A percentile compares a stretch with the other conserved stretches of the same genome.
phyloP scores from a whole-genome alignment of 2,797 vertebrate species.

The Poliocrania exsul region DNA sequence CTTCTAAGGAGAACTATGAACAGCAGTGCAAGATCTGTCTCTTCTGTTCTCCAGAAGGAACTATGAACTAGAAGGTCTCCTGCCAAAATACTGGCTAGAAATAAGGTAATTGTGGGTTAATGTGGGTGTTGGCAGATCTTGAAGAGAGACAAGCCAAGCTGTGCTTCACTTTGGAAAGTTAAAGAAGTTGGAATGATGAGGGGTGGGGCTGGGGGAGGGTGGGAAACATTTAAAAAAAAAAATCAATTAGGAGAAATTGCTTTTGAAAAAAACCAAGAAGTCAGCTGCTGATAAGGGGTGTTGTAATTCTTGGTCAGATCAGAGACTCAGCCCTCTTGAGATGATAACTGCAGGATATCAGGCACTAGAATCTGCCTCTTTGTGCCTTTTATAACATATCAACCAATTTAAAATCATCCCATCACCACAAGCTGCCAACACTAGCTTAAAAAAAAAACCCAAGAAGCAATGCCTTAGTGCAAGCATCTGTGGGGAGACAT shows the following conservation, averaged over 20 bases:
- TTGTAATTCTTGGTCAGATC: not conserved
- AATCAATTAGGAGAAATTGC: not conserved
- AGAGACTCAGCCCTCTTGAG: not conserved
- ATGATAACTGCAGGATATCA: not conserved
- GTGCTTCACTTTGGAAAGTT: constrained; percentile 23
- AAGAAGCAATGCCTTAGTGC: not conserved
- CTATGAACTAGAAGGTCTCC: not conserved
- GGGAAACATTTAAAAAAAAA: not conserved
- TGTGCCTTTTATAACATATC: not conserved
- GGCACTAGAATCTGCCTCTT: not conserved
- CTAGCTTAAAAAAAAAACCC: not conserved
- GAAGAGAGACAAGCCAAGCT: not conserved
- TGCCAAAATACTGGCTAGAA: constrained; percentile 5
- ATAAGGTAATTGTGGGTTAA: constrained; percentile 18
- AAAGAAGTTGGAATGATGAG: not conserved
- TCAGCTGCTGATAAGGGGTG: not conserved
- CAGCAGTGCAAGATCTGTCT: not conserved
- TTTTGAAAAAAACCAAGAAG: not conserved
- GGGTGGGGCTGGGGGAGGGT: not conserved
- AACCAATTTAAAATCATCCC: not conserved
- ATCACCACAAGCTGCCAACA: not conserved
- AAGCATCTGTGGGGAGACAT: not conserved
- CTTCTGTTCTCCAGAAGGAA: not conserved
- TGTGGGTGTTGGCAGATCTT: constrained; percentile 12
- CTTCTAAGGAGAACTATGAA: not conserved